phyloP scores from a whole-genome alignment of 2,797 vertebrate species.

The Enteromius viviparus region DNA sequence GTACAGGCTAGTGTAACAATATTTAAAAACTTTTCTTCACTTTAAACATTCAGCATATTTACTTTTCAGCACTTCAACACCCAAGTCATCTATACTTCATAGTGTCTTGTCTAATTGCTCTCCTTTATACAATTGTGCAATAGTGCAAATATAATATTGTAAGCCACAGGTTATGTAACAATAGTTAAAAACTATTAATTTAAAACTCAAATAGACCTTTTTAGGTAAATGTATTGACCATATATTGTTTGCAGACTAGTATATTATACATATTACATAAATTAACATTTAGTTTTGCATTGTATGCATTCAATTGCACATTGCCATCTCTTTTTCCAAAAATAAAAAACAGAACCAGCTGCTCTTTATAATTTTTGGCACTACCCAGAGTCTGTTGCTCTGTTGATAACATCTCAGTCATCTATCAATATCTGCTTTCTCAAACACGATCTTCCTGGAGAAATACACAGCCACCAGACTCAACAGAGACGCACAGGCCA shows the following conservation, averaged over 20 bases:
- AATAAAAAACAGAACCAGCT: neutral
- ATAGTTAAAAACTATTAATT: neutral
- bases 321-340: neutral
- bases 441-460: constrained; percentile 81
- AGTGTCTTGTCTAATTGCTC: neutral
- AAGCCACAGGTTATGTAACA: neutral
- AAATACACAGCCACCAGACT: constrained; percentile 84
- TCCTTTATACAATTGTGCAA: neutral
- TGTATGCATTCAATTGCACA: neutral
- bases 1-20: neutral
- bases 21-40: neutral
- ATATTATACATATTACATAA: too few species aligned
- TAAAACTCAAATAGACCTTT: neutral
- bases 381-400: neutral
- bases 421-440: constrained; percentile 76
- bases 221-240: neutral
- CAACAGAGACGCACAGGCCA: constrained; percentile 77
- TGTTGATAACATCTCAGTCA: constrained; percentile 9
- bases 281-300: too few species aligned
- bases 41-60: neutral
- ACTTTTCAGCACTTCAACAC: neutral
- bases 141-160: neutral
- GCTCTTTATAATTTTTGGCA: neutral
- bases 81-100: neutral
- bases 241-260: neutral